Evolutionary conservation across 1,140 invertebrate species (phyloP).

Genomic region (Drosophila melanogaster): DNA sequence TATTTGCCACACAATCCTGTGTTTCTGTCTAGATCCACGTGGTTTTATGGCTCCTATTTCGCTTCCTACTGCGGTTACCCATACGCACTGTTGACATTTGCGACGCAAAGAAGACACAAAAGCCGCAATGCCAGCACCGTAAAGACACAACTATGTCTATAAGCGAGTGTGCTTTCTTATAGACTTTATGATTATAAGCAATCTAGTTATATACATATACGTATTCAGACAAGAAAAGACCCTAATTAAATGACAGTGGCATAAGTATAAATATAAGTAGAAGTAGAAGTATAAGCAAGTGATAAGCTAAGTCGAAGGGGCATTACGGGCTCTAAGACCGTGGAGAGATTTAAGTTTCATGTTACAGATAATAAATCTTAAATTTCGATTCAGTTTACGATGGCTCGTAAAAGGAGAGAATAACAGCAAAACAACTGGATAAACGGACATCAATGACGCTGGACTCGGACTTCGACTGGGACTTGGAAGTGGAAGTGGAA

Average conservation of each 20-base stretch:
- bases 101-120: conserved; percentile 32
- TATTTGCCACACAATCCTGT: neutral
- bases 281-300: conserved; percentile 38
- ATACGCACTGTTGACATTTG: conserved; percentile 70
- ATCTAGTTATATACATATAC: neutral
- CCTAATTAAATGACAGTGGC: conserved; percentile 72
- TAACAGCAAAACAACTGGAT: conserved; percentile 30
- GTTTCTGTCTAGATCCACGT: neutral
- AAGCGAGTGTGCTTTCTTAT: conserved; percentile 27
- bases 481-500: neutral
- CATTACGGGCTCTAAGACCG: conserved; percentile 16
- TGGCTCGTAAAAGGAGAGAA: conserved; percentile 71
- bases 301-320: conserved; percentile 54
- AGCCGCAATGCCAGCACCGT: conserved; percentile 55
- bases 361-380: conserved; percentile 78
- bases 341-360: conserved; percentile 64
- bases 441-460: conserved; percentile 21
- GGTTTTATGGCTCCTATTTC: conserved; percentile 31
- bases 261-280: conserved; percentile 35
- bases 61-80: conserved; percentile 39
- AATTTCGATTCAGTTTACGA: conserved; percentile 75
- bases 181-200: conserved; percentile 47
- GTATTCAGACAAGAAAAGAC: conserved; percentile 43
- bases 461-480: conserved; percentile 11
- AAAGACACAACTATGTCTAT: conserved; percentile 52